Percentiles rank a stretch among this genome's conserved stretches.
Conservation (phyloP, 1,140 invertebrate genomes). For the Drosophila obscura region DNA sequence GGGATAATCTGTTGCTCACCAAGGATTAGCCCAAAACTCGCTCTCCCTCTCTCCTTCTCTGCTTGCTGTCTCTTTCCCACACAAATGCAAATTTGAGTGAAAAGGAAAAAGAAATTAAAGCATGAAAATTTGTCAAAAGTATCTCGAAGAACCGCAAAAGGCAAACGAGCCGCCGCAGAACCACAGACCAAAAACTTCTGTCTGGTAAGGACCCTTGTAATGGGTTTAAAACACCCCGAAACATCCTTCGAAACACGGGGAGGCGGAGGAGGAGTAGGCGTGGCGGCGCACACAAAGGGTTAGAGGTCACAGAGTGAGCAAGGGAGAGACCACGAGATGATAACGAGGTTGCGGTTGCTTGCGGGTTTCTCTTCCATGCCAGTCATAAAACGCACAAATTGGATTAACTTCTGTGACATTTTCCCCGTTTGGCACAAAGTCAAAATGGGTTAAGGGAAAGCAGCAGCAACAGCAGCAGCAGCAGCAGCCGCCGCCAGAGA, state of each 20-base stretch:
- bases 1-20: constrained; percentile 81
- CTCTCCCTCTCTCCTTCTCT: neutral
- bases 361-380: constrained; percentile 53
- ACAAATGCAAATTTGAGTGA: constrained; percentile 72
- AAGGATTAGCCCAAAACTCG: constrained; percentile 61
- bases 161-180: constrained; percentile 3
- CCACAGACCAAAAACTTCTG: constrained; percentile 26
- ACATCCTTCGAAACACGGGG: constrained; percentile 29
- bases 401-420: constrained; percentile 79
- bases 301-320: constrained; percentile 31
- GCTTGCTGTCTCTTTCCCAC: constrained; percentile 2
- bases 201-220: constrained; percentile 59
- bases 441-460: constrained; percentile 32
- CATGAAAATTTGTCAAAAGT: constrained; percentile 6
- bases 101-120: constrained; percentile 25
- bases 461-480: neutral
- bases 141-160: constrained; percentile 53
- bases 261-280: constrained; percentile 45
- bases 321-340: constrained; percentile 46
- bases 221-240: constrained; percentile 76
- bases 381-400: constrained; percentile 73
- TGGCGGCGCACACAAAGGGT: constrained; percentile 49
- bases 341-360: constrained; percentile 56
- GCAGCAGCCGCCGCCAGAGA: constrained; percentile 13
- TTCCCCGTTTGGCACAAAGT: constrained; percentile 37